Percentiles rank a stretch among this genome's conserved stretches.
Evolutionary conservation across 2,888 invertebrate genomes (phyloP).

Genomic region (Lasioglossum marginatum): DNA sequence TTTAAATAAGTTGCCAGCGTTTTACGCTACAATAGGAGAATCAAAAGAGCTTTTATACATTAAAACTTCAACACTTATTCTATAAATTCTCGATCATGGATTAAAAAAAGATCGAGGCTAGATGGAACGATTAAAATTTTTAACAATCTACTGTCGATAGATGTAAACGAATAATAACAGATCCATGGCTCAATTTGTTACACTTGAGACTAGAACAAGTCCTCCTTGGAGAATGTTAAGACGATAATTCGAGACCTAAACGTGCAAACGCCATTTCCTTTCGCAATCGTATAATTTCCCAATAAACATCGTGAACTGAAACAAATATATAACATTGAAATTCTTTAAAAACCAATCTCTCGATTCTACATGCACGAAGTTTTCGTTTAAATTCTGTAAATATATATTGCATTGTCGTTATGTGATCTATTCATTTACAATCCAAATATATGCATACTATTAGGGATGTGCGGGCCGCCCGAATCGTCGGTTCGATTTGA

Average conservation of each 20-base stretch:
- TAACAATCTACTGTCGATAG: constrained; percentile 43
- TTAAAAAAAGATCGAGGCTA: constrained; percentile 46
- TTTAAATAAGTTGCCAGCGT: constrained; percentile 40
- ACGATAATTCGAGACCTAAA: constrained; percentile 86
- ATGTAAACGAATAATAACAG: constrained; percentile 49
- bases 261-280: constrained; percentile 91
- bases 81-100: constrained; percentile 50
- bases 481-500: too few species aligned
- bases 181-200: constrained; percentile 53
- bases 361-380: neutral
- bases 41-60: constrained; percentile 44
- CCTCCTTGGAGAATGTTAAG: constrained; percentile 74
- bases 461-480: too few species aligned
- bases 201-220: constrained; percentile 51
- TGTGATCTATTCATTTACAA: too few species aligned
- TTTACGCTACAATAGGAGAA: constrained; percentile 47
- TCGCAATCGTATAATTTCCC: constrained; percentile 90
- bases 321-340: constrained; percentile 68
- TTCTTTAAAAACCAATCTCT: constrained; percentile 3
- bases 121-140: constrained; percentile 49
- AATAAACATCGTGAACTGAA: constrained; percentile 90
- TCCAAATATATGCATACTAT: too few species aligned
- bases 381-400: neutral
- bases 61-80: constrained; percentile 58
- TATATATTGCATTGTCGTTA: neutral